Evolutionary conservation across 2,113 vertebrate species (phyloP).

Genomic region (Semnornis frantzii): DNA sequence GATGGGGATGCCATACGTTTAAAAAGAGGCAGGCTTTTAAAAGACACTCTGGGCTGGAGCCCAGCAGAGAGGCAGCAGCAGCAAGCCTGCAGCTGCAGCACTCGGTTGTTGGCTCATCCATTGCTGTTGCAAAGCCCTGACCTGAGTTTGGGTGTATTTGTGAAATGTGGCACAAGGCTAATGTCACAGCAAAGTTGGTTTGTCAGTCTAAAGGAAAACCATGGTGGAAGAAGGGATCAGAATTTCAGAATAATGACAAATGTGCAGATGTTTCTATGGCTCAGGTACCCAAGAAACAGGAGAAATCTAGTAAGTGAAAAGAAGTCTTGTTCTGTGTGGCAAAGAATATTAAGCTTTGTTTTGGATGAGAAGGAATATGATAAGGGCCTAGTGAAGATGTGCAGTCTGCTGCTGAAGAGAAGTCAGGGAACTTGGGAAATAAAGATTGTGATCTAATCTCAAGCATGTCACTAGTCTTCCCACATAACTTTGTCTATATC

Average conservation of each 20-base stretch:
- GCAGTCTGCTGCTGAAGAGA: neutral
- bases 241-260: neutral
- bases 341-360: neutral
- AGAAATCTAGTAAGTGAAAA: neutral
- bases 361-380: neutral
- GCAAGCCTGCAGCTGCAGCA: neutral
- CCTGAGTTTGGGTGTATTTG: neutral
- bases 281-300: neutral
- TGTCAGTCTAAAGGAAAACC: neutral
- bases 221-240: neutral
- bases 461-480: slow-evolving; percentile 59
- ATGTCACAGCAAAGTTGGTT: neutral
- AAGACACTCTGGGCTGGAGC: neutral
- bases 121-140: neutral
- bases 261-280: neutral
- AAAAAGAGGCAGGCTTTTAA: neutral
- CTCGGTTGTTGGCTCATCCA: accelerated
- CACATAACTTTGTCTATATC: slow-evolving; percentile 64
- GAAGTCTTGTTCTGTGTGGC: neutral
- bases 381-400: neutral
- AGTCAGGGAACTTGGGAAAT: neutral
- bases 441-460: slow-evolving; percentile 4
- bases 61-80: neutral
- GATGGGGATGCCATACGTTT: neutral
- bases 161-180: neutral